phyloP scores from a whole-genome alignment of 1,140 invertebrate species.

The Drosophila pallidifrons region DNA sequence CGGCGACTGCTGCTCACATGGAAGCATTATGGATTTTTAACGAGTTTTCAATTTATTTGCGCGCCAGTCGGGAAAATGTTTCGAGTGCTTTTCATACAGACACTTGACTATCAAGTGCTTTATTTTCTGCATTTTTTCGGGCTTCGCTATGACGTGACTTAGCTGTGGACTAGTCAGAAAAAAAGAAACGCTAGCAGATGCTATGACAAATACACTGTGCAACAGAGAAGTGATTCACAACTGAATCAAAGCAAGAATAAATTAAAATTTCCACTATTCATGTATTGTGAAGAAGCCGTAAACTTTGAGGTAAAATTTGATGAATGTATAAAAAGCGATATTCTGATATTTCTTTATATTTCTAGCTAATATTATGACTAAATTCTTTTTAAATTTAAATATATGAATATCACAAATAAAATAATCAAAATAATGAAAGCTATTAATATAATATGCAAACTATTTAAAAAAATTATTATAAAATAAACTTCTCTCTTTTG shows the following conservation, averaged over 20 bases:
- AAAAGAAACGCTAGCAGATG: slow-evolving; percentile 21
- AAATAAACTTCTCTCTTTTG: no score
- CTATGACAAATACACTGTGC: slow-evolving; percentile 28
- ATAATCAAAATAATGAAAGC: no score
- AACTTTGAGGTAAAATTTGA: no score
- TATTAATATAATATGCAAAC: no score
- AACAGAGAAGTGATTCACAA: not conserved
- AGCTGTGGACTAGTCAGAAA: slow-evolving; percentile 50
- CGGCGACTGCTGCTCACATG: slow-evolving; percentile 42
- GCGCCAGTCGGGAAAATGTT: slow-evolving; percentile 74
- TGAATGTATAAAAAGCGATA: no score
- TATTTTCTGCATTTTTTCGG: slow-evolving; percentile 40
- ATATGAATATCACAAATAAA: no score
- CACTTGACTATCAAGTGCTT: slow-evolving; percentile 81
- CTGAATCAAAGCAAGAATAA: not conserved
- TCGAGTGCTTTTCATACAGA: slow-evolving; percentile 83
- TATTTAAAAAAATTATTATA: no score
- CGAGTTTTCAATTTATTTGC: slow-evolving; percentile 84
- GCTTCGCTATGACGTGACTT: slow-evolving; percentile 36
- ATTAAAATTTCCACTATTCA: not conserved
- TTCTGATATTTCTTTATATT: no score
- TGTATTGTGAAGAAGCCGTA: no score
- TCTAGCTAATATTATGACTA: no score
- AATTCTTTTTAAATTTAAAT: no score
- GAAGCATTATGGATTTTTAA: slow-evolving; percentile 84